Percentiles rank a stretch among this genome's conserved stretches.
phyloP scores from a whole-genome alignment of 1,140 invertebrate genomes.

The Doryteuthis pealeii region DNA sequence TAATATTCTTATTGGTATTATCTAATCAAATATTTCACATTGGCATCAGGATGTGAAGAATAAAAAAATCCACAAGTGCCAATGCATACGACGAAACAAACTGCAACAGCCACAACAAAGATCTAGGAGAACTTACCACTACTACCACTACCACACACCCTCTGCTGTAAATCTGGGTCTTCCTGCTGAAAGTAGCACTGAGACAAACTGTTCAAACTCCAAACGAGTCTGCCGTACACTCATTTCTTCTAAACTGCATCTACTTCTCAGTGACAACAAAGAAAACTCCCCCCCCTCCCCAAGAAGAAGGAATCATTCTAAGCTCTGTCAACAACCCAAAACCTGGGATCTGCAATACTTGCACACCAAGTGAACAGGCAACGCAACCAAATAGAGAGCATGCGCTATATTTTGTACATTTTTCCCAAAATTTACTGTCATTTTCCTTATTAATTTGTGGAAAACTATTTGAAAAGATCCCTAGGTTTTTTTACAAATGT shows the following conservation, averaged over 20 bases:
- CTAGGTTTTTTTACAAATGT: not conserved
- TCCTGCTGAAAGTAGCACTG: too few relatives aligned
- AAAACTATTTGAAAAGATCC: not conserved
- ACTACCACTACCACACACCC: not conserved
- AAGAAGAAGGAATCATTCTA: not conserved
- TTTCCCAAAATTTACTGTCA: too few relatives aligned
- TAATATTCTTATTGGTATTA: too few relatives aligned
- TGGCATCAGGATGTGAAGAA: not conserved
- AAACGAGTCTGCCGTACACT: too few relatives aligned
- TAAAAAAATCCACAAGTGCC: not conserved
- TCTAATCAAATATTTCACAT: too few relatives aligned
- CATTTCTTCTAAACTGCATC: too few relatives aligned
- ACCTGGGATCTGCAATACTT: not conserved
- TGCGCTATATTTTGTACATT: not conserved
- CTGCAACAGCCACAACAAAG: too few relatives aligned
- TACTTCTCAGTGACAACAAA: too few relatives aligned
- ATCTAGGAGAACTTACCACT: too few relatives aligned
- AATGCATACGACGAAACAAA: not conserved
- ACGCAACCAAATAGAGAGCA: not conserved
- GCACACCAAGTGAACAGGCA: not conserved
- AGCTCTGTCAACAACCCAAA: not conserved
- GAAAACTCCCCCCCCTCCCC: too few relatives aligned
- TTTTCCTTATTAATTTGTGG: not conserved
- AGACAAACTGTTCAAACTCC: too few relatives aligned
- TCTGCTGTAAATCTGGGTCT: not conserved